These are phyloP conservation scores for Galaxias olidus DNA, from an alignment of 2,797 vertebrate species.

Conservation along the genomic window DNA sequence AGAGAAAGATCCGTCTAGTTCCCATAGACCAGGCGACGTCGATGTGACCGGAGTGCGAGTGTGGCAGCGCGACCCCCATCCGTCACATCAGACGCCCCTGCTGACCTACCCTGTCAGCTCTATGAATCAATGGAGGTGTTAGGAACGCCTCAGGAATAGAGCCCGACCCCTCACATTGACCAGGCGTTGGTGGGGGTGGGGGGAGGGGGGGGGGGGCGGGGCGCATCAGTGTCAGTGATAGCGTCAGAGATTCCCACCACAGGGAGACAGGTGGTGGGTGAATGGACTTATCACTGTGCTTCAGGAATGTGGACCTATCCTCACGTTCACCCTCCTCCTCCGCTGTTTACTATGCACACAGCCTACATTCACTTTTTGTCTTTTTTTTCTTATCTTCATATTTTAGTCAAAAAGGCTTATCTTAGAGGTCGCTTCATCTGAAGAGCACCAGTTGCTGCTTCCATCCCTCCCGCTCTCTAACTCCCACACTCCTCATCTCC, in stretches of 20 bases:
- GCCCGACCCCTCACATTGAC: background rate
- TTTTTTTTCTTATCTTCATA: too few relatives aligned
- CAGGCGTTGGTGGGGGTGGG: background rate
- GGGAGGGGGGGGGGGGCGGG: too few relatives aligned
- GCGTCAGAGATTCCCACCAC: too few relatives aligned
- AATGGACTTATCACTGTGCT: slow-evolving; percentile 30
- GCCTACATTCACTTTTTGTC: too few relatives aligned
- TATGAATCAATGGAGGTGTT: slow-evolving; percentile 39
- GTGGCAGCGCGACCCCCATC: slow-evolving; percentile 45
- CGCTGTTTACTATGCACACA: background rate
- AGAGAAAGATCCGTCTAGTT: slow-evolving; percentile 29
- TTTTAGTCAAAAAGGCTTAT: too few relatives aligned
- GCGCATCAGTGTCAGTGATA: too few relatives aligned
- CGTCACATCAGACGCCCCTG: slow-evolving; percentile 15
- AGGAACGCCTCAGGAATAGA: slow-evolving; percentile 16
- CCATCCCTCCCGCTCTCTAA: slow-evolving; percentile 29
- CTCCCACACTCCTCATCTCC: slow-evolving; percentile 18
- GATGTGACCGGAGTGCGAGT: slow-evolving; percentile 9
- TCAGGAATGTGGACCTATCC: slow-evolving; percentile 8
- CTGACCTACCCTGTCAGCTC: slow-evolving; percentile 15
- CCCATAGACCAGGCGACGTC: slow-evolving; percentile 19
- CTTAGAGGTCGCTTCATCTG: slow-evolving; percentile 1
- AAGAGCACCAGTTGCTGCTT: slow-evolving; percentile 7
- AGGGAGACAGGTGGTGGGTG: slow-evolving; percentile 12
- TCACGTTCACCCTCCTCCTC: background rate